Evolutionary conservation across 2,797 vertebrate genomes (phyloP), one percentile per base, ranked within the genome.

Genomic region (Oreonectes daqikongensis): DNA sequence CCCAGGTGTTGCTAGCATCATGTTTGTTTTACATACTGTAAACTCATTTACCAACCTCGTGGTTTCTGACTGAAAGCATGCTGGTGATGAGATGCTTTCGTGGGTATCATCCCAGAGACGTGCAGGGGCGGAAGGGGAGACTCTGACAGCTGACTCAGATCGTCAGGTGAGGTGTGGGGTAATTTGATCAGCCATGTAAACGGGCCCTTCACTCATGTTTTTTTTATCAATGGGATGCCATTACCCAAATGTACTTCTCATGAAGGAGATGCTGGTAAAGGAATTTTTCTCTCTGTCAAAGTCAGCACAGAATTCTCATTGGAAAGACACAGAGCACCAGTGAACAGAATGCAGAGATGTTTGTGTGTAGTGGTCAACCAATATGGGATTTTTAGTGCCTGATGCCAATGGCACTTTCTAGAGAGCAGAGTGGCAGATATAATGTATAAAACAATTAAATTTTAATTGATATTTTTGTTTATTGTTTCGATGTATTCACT

Each of bases 191-290:
- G 89, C 90, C 83, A 83, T 86, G 88, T 90, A 89, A 90, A 91
- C 90, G 80, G 85, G 90, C 87, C 75, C 88, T 85, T 88, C 88
- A 81, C 86, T 91, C 87, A 90, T 93, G 86, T 86, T 89, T 93
- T 91, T 91, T 93, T 93, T 88, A 92, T 93, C 85, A 87, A 81
- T 82, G 85, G 85, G 90, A 90, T 90, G 90, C 87, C 88, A 89
- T 92, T 91, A 91, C 88, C 83, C 80, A 87, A 85, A 84, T 84
- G 85, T 84, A 40, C 30, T 55, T 30, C 78, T 79, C 53, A 78
- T 69, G 70, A 64, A 77, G 55, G 70, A 84, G 85, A 85, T 89
- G 90, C 86, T 85, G 78, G 85, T 55, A 75, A 86, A 89, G 81
- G 86, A 86, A 85, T 88, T 90, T 89, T 86, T 80, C 84, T 82